Evolutionary conservation across 2,888 invertebrate genomes (phyloP).

Genomic region (Cryptocephalus moraei): DNA sequence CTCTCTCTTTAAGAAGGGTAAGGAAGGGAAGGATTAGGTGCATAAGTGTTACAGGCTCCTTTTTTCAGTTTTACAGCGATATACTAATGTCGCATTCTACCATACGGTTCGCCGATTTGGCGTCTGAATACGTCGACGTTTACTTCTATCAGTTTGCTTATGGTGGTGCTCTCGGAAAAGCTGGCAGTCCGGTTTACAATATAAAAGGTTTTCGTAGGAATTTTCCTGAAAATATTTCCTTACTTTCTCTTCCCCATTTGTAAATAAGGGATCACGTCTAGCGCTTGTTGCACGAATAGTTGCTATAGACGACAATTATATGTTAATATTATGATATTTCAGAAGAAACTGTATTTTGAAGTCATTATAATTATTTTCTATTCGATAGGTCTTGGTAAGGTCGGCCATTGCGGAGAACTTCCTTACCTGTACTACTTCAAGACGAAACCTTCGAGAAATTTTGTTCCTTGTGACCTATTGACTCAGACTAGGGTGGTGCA

Average conservation of each 20-base stretch:
- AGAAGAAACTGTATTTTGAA: too few species aligned
- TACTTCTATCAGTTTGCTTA: constrained; percentile 7
- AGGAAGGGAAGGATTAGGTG: too few species aligned
- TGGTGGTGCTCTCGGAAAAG: constrained; percentile 2
- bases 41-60: too few species aligned
- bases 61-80: too few species aligned
- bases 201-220: neutral
- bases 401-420: constrained; percentile 11
- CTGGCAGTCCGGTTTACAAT: neutral
- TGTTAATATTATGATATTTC: too few species aligned
- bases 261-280: too few species aligned
- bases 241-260: too few species aligned
- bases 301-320: too few species aligned
- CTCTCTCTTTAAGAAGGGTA: neutral
- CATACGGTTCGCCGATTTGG: constrained; percentile 2
- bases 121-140: constrained; percentile 6
- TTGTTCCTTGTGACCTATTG: constrained; percentile 8
- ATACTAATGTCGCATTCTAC: neutral
- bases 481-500: constrained; percentile 11
- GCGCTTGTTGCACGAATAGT: too few species aligned
- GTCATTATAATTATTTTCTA: constrained; percentile 1
- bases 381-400: constrained; percentile 10
- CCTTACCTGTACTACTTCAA: constrained; percentile 1
- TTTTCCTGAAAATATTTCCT: too few species aligned
- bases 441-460: constrained; percentile 3